These are phyloP conservation scores for Tetranychus truncatus DNA, from an alignment of 2,888 invertebrate species.

Conservation along the genomic window DNA sequence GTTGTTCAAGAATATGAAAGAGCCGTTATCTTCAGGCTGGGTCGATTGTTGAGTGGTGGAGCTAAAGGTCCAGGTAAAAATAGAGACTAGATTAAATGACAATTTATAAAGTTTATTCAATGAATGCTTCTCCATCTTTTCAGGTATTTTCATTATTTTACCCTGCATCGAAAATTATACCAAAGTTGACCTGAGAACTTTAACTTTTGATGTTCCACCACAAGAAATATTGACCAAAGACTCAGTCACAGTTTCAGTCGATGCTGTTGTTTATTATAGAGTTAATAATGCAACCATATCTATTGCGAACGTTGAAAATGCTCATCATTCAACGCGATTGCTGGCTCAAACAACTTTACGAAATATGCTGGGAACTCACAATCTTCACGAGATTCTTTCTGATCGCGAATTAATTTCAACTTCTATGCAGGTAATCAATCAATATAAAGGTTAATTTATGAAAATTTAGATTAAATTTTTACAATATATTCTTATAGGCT, in stretches of 20 bases:
- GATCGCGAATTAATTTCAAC: no score
- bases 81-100: background rate
- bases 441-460: no score
- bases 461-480: no score
- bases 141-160: constrained; percentile 41
- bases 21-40: constrained; percentile 61
- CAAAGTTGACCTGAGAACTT: constrained; percentile 35
- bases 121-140: no score
- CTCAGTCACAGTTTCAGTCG: constrained; percentile 30
- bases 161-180: constrained; percentile 39
- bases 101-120: no score
- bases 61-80: constrained; percentile 57
- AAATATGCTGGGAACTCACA: constrained; percentile 40
- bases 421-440: no score
- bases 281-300: constrained; percentile 90
- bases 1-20: constrained; percentile 90
- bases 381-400: no score
- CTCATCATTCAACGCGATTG: constrained; percentile 80
- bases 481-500: no score
- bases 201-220: constrained; percentile 37
- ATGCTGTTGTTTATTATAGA: constrained; percentile 37
- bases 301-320: constrained; percentile 87
- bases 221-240: constrained; percentile 32
- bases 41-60: constrained; percentile 67
- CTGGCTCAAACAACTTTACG: constrained; percentile 42